A percentile compares a stretch with the other conserved stretches of the same genome.
These are phyloP conservation scores for Anisognathus igniventris DNA, from an alignment of 2,797 vertebrate species.

Conservation along the genomic window DNA sequence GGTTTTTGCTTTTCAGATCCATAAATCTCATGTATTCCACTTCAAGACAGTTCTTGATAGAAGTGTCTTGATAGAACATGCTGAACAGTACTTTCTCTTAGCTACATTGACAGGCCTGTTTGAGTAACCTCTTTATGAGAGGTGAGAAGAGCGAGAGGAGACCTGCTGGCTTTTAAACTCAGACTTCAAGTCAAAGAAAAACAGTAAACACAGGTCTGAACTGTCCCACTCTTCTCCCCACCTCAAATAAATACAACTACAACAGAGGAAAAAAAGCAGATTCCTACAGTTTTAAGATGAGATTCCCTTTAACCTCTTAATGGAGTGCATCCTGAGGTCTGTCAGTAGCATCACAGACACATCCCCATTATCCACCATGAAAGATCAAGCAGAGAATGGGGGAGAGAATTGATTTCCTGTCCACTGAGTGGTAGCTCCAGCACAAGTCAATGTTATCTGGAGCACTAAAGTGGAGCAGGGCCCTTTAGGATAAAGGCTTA, in stretches of 20 bases:
- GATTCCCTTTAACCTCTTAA: slow-evolving; percentile 42
- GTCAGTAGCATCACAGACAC: slow-evolving; percentile 57
- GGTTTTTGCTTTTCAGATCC: background rate
- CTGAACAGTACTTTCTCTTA: background rate
- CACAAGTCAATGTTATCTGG: slow-evolving; percentile 25
- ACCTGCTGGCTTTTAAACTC: background rate
- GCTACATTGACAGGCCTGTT: background rate
- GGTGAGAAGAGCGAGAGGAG: background rate
- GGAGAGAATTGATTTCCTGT: slow-evolving; percentile 16
- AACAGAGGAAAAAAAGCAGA: background rate
- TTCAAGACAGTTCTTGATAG: background rate
- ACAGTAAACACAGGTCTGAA: background rate
- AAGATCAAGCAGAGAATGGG: background rate
- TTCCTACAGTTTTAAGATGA: background rate
- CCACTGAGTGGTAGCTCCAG: background rate
- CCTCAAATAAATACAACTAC: background rate
- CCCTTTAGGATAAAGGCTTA: slow-evolving; percentile 22
- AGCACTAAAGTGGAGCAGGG: background rate
- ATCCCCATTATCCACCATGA: background rate
- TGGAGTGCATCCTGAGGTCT: slow-evolving; percentile 29
- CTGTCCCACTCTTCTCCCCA: background rate
- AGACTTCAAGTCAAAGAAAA: background rate
- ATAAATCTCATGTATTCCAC: background rate
- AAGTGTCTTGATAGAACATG: background rate
- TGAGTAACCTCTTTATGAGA: background rate